Evolutionary conservation across 2,797 vertebrate genomes (phyloP), one percentile per base, ranked within the genome.

Genomic region (Pelobates cultripes): DNA sequence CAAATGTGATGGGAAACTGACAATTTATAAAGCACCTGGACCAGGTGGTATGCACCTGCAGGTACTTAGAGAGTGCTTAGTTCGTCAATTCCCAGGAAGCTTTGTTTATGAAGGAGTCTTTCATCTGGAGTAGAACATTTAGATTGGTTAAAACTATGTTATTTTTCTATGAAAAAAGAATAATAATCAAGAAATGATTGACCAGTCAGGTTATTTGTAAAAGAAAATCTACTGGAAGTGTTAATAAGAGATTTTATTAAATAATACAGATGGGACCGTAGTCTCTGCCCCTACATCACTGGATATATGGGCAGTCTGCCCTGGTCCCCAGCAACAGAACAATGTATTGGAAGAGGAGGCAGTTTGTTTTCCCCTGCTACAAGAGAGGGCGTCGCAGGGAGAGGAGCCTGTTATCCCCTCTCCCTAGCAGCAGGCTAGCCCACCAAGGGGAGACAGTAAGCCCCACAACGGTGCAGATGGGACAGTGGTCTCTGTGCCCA

Each of bases 11-110:
- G 17, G 17, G 17, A 64, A 28, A 64, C 3, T 40, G 10, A 64
- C 17, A 5, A n/a, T 17, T 17, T 17, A 64, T 28, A 6, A 64
- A 64, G 17, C 61, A 64, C 61, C 61, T 64, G 17, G 57, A 6
- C 61, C 61, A 64, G 61, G 61, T 64, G 61, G 17, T 14, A 64
- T 64, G 28, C n/a, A 40, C n/a, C 61, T 17, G 61, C 17, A 64
- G 61, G 61, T 40, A 64, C 61, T 64, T 64, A 64, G 61, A 40
- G 61, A 64, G 47, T 6, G 61, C 61, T 64, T 64, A 64, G 61
- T 64, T 40, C 61, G 40, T 7, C 28, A 64, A 64, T 64, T 64
- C n/a, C 61, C 17, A 64, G 61, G 61, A 28, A 64, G 61, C 61
- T 64, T 14, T 40, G 7, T 13, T 14, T 14, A 57, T 10, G 8